phyloP scores from a whole-genome alignment of 2,888 invertebrate species.

The Platypus cylindrus region DNA sequence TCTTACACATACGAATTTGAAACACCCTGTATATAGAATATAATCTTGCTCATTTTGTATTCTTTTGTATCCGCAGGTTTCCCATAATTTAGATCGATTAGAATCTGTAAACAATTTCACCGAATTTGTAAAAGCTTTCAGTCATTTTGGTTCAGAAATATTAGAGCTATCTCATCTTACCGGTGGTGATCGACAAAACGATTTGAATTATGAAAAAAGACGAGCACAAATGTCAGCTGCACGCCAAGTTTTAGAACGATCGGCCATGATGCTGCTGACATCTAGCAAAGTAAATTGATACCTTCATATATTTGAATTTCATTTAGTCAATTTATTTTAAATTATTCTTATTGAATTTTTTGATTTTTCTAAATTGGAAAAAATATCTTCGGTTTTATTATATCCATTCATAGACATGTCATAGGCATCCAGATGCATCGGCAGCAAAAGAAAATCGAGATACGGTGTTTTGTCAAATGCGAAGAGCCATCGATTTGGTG shows the following conservation, averaged over 20 bases:
- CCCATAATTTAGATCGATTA: conserved; percentile 68
- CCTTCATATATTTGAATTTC: too few relatives aligned
- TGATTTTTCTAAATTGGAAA: too few relatives aligned
- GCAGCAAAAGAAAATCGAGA: conserved; percentile 91
- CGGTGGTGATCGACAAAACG: conserved; percentile 68
- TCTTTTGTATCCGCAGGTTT: conserved; percentile 47
- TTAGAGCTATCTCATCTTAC: conserved; percentile 94
- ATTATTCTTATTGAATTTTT: too few relatives aligned
- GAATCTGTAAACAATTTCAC: conserved; percentile 86
- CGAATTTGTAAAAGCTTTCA: conserved; percentile 97
- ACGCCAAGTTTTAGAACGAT: conserved; percentile 85
- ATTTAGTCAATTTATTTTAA: too few relatives aligned
- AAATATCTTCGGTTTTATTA: conserved; percentile 3
- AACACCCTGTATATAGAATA: too few relatives aligned
- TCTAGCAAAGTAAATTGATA: conserved; percentile 86
- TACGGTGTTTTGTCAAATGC: conserved; percentile 96
- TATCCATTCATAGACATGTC: conserved; percentile 54
- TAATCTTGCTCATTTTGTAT: too few relatives aligned
- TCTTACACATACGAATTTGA: too few relatives aligned
- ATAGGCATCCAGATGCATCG: conserved; percentile 88
- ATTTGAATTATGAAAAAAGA: conserved; percentile 83
- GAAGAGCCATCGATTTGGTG: conserved; percentile 92
- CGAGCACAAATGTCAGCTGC: conserved; percentile 95
- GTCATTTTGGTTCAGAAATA: conserved; percentile 97
- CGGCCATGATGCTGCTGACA: conserved; percentile 92